phyloP scores from a whole-genome alignment of 2,888 invertebrate genomes.

The Thera obeliscata region DNA sequence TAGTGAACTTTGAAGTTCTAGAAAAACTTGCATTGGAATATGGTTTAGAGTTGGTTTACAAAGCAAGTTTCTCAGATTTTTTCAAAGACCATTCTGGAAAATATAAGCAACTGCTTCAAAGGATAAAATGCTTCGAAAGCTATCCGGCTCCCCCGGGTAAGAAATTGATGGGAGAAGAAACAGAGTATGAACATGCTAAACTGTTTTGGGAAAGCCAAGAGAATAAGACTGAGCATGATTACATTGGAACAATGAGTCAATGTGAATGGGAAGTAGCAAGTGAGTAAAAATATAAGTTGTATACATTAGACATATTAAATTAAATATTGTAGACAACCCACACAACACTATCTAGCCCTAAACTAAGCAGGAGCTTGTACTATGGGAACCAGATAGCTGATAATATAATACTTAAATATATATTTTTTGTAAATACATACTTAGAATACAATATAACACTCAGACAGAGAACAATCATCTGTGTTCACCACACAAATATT shows the following conservation, averaged over 20 bases:
- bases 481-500: no score
- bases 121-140: slow-evolving; percentile 92
- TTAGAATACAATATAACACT: no score
- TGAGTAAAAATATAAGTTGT: slow-evolving; percentile 80
- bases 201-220: slow-evolving; percentile 78
- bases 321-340: no score
- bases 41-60: slow-evolving; percentile 88
- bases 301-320: not conserved
- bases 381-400: no score
- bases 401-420: no score
- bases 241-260: slow-evolving; percentile 92
- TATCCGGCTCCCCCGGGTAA: slow-evolving; percentile 88
- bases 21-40: slow-evolving; percentile 89
- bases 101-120: slow-evolving; percentile 85
- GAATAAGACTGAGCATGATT: slow-evolving; percentile 63
- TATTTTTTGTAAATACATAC: no score
- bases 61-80: slow-evolving; percentile 91
- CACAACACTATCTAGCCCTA: no score
- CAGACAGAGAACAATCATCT: no score
- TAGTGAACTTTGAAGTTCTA: slow-evolving; percentile 96
- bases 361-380: no score
- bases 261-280: slow-evolving; percentile 97
- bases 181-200: slow-evolving; percentile 90
- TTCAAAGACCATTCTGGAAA: slow-evolving; percentile 85
- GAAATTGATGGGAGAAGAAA: slow-evolving; percentile 83